Percentiles rank a stretch among this genome's conserved stretches.
phyloP scores from a whole-genome alignment of 53 echinoderm and acorn worm species.

The Paelopatides confundens region DNA sequence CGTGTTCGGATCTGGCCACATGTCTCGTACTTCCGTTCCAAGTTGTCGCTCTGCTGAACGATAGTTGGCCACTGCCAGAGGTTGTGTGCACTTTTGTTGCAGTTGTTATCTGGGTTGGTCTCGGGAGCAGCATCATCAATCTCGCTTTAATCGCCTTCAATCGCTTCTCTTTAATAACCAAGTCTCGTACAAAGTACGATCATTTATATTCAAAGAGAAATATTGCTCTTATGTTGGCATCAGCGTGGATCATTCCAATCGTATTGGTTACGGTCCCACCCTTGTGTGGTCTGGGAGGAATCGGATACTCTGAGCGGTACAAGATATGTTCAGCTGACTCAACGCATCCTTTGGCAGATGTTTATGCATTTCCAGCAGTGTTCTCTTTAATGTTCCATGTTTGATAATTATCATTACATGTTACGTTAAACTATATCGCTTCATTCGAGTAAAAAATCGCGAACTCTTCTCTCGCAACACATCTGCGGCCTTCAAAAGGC shows the following conservation, averaged over 20 bases:
- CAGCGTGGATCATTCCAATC: slow-evolving; percentile 70
- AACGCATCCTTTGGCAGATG: slow-evolving; percentile 49
- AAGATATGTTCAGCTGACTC: too few species aligned
- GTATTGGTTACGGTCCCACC: too few species aligned
- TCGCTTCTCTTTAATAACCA: slow-evolving; percentile 81
- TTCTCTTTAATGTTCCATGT: not conserved
- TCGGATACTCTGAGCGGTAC: too few species aligned
- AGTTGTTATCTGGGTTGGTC: slow-evolving; percentile 67
- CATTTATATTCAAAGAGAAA: slow-evolving; percentile 60
- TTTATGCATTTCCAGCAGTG: slow-evolving; percentile 17
- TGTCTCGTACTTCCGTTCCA: too few species aligned
- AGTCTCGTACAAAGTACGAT: slow-evolving; percentile 47
- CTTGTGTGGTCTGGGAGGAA: too few species aligned
- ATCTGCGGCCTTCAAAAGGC: too few species aligned
- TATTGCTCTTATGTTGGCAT: too few species aligned
- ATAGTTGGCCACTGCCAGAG: too few species aligned
- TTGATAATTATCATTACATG: not conserved
- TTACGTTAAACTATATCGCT: not conserved
- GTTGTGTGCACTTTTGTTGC: slow-evolving; percentile 65
- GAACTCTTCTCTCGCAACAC: not conserved
- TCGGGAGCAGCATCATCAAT: slow-evolving; percentile 76
- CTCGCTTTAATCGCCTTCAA: too few species aligned
- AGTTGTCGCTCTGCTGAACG: slow-evolving; percentile 66
- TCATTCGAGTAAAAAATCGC: not conserved
- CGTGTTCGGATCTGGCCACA: slow-evolving; percentile 77